Percentiles rank a stretch among this genome's conserved stretches.
Conservation (phyloP, 2,113 vertebrate species). For the Thalassoma bifasciatum region DNA sequence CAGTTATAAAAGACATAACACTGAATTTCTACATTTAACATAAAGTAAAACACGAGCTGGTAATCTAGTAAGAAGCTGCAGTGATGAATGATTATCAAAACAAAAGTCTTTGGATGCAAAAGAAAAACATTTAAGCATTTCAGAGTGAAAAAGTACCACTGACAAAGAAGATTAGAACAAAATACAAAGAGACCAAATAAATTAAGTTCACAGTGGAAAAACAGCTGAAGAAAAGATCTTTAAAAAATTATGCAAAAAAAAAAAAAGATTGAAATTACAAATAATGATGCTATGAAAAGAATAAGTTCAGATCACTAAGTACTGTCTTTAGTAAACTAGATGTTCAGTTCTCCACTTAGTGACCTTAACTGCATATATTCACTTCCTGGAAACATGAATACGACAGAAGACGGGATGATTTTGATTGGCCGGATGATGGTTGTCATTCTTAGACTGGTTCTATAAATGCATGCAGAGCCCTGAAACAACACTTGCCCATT, state of each 20-base stretch:
- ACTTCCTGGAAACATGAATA: slow-evolving; percentile 24
- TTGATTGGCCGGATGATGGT: slow-evolving; percentile 17
- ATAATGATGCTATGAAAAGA: slow-evolving; percentile 27
- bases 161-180: slow-evolving; percentile 25
- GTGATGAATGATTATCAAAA: slow-evolving; percentile 27
- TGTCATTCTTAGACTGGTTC: slow-evolving; percentile 12
- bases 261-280: slow-evolving; percentile 42
- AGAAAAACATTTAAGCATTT: neutral
- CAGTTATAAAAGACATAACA: slow-evolving; percentile 31
- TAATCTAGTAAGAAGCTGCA: slow-evolving; percentile 2
- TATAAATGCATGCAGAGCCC: slow-evolving; percentile 22
- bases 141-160: slow-evolving; percentile 28
- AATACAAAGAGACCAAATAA: slow-evolving; percentile 48
- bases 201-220: slow-evolving; percentile 60
- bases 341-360: neutral
- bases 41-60: neutral
- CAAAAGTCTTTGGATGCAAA: slow-evolving; percentile 62
- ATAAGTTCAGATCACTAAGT: slow-evolving; percentile 20
- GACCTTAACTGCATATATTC: slow-evolving; percentile 41
- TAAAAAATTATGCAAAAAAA: slow-evolving; percentile 32
- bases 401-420: slow-evolving; percentile 17
- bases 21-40: slow-evolving; percentile 19
- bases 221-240: slow-evolving; percentile 46
- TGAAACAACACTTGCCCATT: neutral
- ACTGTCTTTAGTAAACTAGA: slow-evolving; percentile 2